A percentile compares a stretch with the other conserved stretches of the same genome.
phyloP scores from a whole-genome alignment of 2,888 invertebrate genomes.

The Odontocerum albicorne region DNA sequence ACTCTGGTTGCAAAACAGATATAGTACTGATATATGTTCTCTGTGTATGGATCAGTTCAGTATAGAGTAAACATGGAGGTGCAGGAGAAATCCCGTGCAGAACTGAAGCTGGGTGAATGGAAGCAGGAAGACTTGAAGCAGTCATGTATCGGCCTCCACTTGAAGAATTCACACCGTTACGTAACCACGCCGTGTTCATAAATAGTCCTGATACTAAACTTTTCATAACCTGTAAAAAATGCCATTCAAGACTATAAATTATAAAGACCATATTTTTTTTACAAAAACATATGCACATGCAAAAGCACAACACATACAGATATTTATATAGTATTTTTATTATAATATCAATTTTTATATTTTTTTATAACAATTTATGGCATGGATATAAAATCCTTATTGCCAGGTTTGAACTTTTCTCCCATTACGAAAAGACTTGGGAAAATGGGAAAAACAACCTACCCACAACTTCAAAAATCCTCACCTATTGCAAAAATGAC shows the following conservation, averaged over 20 bases:
- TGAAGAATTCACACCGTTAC: slow-evolving; percentile 69
- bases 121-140: slow-evolving; percentile 54
- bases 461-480: no score
- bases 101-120: slow-evolving; percentile 83
- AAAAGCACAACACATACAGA: no score
- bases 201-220: slow-evolving; percentile 81
- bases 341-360: no score
- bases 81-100: slow-evolving; percentile 61
- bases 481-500: no score
- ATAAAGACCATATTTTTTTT: not conserved
- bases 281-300: no score
- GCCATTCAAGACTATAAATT: not conserved
- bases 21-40: slow-evolving; percentile 79
- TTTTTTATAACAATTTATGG: no score
- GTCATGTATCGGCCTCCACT: slow-evolving; percentile 58
- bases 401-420: no score
- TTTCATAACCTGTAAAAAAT: slow-evolving; percentile 59
- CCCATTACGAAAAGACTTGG: no score
- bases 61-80: slow-evolving; percentile 75
- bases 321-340: no score
- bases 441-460: no score
- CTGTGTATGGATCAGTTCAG: slow-evolving; percentile 84
- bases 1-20: slow-evolving; percentile 77
- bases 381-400: no score
- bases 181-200: slow-evolving; percentile 82